Evolutionary conservation across 2,797 vertebrate species (phyloP).

Genomic region (Carapus acus): DNA sequence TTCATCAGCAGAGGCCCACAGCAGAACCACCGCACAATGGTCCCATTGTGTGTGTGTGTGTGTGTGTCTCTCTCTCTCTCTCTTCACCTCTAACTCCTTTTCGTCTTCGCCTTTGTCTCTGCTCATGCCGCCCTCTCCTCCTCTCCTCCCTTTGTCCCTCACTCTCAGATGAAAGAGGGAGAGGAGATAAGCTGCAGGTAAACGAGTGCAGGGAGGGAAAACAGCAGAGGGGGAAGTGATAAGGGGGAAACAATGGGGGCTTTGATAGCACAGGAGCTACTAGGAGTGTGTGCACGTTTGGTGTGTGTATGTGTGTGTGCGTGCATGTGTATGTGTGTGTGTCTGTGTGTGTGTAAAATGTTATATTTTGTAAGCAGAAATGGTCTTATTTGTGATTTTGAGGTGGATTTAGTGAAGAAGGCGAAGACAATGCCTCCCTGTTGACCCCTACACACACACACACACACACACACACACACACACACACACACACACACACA

Average conservation of each 20-base stretch:
- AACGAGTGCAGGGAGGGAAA: constrained; percentile 61
- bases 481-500: constrained; percentile 4
- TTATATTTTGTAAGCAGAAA: constrained; percentile 20
- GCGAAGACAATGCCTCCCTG: constrained; percentile 21
- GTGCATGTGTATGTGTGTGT: constrained; percentile 15
- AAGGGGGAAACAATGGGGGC: constrained; percentile 61
- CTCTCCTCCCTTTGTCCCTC: constrained; percentile 13
- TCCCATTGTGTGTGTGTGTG: constrained; percentile 31
- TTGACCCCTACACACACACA: constrained; percentile 26
- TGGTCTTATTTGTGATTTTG: constrained; percentile 12
- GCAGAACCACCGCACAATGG: constrained; percentile 62
- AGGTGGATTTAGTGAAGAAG: constrained; percentile 1
- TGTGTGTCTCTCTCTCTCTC: constrained; percentile 42
- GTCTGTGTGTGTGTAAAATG: constrained; percentile 7
- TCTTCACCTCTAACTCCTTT: neutral
- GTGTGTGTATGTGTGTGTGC: constrained; percentile 27
- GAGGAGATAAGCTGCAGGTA: constrained; percentile 64
- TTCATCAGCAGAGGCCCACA: constrained; percentile 62
- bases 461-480: constrained; percentile 3
- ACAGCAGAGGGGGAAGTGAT: constrained; percentile 60
- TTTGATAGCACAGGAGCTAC: constrained; percentile 53
- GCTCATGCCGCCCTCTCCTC: constrained; percentile 37
- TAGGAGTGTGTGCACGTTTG: constrained; percentile 20
- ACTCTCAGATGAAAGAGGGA: constrained; percentile 61
- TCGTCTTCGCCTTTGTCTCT: constrained; percentile 18